These are phyloP conservation scores for Takifugu bimaculatus DNA, from an alignment of 2,113 vertebrate species.

Conservation along the genomic window DNA sequence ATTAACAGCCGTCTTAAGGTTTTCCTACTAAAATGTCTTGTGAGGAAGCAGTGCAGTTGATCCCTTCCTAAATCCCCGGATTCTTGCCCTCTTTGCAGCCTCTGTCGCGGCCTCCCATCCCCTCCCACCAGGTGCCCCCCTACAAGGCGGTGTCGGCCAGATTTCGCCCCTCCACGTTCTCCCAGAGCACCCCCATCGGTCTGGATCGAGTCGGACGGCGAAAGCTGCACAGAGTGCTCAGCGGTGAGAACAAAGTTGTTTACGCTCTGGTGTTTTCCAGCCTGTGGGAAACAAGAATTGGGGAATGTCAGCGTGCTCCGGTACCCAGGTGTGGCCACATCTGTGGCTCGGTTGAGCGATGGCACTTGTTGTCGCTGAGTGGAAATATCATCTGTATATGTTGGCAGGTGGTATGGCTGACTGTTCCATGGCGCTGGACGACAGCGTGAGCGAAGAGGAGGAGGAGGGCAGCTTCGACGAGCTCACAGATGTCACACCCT, in stretches of 20 bases:
- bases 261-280: neutral
- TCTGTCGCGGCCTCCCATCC: slow-evolving; percentile 82
- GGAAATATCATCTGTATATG: neutral
- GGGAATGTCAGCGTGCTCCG: slow-evolving; percentile 38
- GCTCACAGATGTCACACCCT: slow-evolving; percentile 82
- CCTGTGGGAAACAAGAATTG: slow-evolving; percentile 12
- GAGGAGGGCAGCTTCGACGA: slow-evolving; percentile 94
- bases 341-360: slow-evolving; percentile 10
- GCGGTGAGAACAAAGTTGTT: slow-evolving; percentile 76
- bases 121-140: slow-evolving; percentile 89
- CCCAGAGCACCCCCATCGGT: slow-evolving; percentile 94
- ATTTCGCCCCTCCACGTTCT: slow-evolving; percentile 83
- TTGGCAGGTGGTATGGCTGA: slow-evolving; percentile 80
- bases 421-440: slow-evolving; percentile 79
- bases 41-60: neutral
- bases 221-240: slow-evolving; percentile 80
- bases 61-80: slow-evolving; percentile 13
- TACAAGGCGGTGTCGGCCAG: slow-evolving; percentile 90
- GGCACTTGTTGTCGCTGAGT: neutral
- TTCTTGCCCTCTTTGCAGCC: slow-evolving; percentile 66
- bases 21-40: neutral
- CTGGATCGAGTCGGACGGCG: slow-evolving; percentile 87
- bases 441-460: slow-evolving; percentile 93
- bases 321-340: slow-evolving; percentile 12
- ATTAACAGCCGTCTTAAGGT: neutral